Evolutionary conservation across 1,140 invertebrate genomes (phyloP), one percentile per base, ranked within the genome.

Genomic region (Lethrus apterus): DNA sequence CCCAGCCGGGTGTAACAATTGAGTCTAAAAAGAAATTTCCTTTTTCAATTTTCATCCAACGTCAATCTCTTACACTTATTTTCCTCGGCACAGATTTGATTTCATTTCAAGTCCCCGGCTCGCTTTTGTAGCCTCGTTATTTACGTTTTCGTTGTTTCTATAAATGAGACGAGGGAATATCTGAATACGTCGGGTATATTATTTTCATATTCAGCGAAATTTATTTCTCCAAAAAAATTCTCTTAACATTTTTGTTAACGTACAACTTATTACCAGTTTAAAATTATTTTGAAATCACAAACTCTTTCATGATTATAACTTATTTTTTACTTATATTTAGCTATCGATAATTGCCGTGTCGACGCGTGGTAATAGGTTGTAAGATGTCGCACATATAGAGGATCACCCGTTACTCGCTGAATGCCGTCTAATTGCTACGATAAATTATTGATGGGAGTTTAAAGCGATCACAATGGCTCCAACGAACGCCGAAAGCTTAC

Each of bases 11-110:
- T 55, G 63, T 60, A 58, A 64, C 59, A 64, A 65, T 64, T 47
- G 56, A 60, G 56, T 63, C 55, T 58, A 46, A 59, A 64, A 64
- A 64, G 58, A 63, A 64, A 65, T 65, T 65, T 64, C 62, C 63
- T 62, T 60, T 64, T 65, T 63, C 62, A 65, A 64, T 65, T 64
- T 65, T 63, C 58, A 58, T 62, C 55, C 54, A 51, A 53, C 54
- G 57, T 59, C 60, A 60, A 62, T 64, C 56, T 58, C 56, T 64
- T 62, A 60, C 55, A 58, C 60, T 60, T 65, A 65, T 65, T 63
- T 63, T 63, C 59, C 57, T 58, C 53, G 55, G 56, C 52, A 55
- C 55, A 60, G 59, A 63, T 60, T 63, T 62, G 58, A 63, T 63
- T 63, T 63, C 58, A 60, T 63, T 57, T 52, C 53, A 45, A 47